These are phyloP conservation scores for Pachycephus smyrnensis DNA, from an alignment of 2,888 invertebrate species.

Conservation along the genomic window DNA sequence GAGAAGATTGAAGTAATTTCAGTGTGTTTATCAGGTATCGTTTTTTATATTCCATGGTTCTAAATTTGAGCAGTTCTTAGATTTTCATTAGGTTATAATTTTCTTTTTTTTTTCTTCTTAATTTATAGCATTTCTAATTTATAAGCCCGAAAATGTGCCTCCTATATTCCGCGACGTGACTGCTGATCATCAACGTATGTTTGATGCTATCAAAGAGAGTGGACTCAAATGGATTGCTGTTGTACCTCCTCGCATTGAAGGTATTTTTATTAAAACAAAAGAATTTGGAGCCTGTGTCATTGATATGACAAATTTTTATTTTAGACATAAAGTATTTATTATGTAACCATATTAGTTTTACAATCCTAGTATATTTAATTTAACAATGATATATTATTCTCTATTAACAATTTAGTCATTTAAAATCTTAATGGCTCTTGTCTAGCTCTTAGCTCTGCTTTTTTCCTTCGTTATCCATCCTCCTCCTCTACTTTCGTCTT, in stretches of 20 bases:
- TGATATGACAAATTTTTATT: slow-evolving; percentile 31
- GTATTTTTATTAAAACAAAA: slow-evolving; percentile 58
- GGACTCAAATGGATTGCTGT: slow-evolving; percentile 81
- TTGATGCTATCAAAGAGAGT: slow-evolving; percentile 75
- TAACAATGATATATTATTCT: too few species aligned
- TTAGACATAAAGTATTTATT: too few species aligned
- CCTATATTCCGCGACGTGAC: slow-evolving; percentile 78
- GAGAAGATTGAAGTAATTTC: slow-evolving; percentile 77
- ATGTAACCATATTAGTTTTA: too few species aligned
- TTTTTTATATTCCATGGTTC: neutral
- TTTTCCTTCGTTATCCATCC: too few species aligned
- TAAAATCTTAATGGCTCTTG: too few species aligned
- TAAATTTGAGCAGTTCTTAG: neutral
- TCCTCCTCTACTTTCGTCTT: too few species aligned
- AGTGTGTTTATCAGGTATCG: slow-evolving; percentile 77
- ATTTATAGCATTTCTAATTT: slow-evolving; percentile 78
- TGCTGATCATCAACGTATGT: slow-evolving; percentile 84
- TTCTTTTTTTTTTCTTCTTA: neutral
- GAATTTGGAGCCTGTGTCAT: neutral
- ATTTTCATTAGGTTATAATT: neutral
- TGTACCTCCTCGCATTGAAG: slow-evolving; percentile 84
- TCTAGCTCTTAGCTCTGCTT: too few species aligned
- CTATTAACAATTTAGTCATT: too few species aligned
- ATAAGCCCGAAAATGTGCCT: slow-evolving; percentile 81
- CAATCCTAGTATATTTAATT: too few species aligned